Conservation (phyloP, 2,797 vertebrate genomes). For the Phataginus tricuspis region DNA sequence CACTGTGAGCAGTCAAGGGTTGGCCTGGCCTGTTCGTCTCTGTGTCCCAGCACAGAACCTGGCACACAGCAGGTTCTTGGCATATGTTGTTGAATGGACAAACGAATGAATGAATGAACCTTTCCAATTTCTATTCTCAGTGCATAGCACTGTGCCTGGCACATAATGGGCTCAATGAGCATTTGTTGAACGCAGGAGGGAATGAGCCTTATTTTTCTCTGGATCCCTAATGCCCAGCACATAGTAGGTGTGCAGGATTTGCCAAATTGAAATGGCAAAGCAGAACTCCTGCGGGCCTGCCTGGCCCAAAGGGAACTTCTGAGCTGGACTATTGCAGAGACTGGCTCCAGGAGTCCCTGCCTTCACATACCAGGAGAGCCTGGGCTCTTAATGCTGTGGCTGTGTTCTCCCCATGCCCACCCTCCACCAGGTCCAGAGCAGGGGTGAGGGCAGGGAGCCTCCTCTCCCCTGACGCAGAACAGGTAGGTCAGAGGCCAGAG, state of each 20-base stretch:
- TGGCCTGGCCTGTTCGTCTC: neutral
- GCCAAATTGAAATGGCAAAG: neutral
- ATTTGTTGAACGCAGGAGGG: neutral
- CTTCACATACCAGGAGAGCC: neutral
- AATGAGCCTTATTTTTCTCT: neutral
- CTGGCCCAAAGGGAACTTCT: neutral
- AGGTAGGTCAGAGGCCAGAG: neutral
- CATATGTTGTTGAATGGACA: neutral
- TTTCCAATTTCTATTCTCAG: neutral
- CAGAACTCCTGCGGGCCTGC: neutral
- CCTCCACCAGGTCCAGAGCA: neutral
- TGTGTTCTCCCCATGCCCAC: neutral
- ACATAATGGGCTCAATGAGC: accelerated
- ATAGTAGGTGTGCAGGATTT: neutral
- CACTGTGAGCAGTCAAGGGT: accelerated
- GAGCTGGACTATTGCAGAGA: neutral
- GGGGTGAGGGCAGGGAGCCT: neutral
- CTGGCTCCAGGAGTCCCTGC: neutral
- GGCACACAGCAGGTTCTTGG: neutral
- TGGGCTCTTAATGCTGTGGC: neutral
- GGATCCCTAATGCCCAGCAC: neutral
- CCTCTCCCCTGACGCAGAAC: neutral
- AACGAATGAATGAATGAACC: neutral
- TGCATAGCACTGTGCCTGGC: accelerated
- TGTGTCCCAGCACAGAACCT: neutral